Conservation (phyloP, 2,797 vertebrate genomes). For the Peromyscus eremicus region DNA sequence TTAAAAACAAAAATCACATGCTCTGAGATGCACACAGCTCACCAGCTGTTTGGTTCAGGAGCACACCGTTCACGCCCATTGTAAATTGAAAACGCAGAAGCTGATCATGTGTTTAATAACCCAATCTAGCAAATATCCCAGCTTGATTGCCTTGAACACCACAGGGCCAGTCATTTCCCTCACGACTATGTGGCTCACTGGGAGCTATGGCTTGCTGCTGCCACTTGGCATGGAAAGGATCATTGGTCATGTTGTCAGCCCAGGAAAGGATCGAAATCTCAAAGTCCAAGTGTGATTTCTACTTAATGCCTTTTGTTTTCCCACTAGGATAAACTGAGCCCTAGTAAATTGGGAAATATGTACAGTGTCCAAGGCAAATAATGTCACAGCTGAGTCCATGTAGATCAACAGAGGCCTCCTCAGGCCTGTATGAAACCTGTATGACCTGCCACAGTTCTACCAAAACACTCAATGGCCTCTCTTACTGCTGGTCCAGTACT, state of each 20-base stretch:
- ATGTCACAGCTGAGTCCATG: background rate
- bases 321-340: background rate
- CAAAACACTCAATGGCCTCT: background rate
- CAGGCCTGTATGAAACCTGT: background rate
- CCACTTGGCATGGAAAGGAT: background rate
- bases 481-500: background rate
- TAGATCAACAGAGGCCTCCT: background rate
- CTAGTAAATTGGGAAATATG: background rate
- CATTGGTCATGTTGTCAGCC: too few relatives aligned
- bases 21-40: fast-evolving
- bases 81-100: background rate
- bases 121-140: background rate
- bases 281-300: background rate
- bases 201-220: background rate
- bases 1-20: background rate
- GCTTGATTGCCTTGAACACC: background rate
- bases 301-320: background rate
- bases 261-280: background rate
- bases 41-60: background rate
- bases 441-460: background rate
- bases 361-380: background rate
- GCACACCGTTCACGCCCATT: too few relatives aligned
- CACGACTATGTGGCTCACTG: background rate
- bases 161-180: background rate
- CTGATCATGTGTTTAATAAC: background rate